Evolutionary conservation across 2,797 vertebrate species (phyloP).

Genomic region (Remorina albescens): DNA sequence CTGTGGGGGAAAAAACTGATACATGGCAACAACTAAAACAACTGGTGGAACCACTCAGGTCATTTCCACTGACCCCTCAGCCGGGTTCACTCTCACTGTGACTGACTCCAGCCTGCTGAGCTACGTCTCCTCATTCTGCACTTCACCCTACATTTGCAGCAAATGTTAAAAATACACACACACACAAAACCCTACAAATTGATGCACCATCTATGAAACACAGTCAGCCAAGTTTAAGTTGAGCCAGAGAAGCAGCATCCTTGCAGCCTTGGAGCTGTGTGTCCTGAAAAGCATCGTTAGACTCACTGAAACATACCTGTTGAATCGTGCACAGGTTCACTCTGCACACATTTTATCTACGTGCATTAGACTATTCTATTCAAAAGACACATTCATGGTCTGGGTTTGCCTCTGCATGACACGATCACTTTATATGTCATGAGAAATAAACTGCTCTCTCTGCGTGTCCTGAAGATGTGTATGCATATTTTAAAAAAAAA

Average conservation of each 20-base stretch:
- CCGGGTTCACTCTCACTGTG: not conserved
- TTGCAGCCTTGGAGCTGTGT: no score
- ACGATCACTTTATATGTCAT: not conserved
- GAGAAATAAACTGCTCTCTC: not conserved
- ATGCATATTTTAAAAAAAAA: no score
- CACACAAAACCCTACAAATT: no score
- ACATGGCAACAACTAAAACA: not conserved
- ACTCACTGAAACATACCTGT: constrained; percentile 65
- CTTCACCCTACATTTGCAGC: not conserved
- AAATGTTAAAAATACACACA: constrained; percentile 1
- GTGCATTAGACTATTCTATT: not conserved
- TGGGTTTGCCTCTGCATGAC: not conserved
- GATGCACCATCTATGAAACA: no score
- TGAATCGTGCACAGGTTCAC: constrained; percentile 52
- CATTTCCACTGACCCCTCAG: not conserved
- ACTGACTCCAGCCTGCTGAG: not conserved
- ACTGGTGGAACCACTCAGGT: not conserved
- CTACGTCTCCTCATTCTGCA: constrained; percentile 10
- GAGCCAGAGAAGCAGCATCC: no score
- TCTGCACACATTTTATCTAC: constrained; percentile 3
- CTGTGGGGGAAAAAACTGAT: not conserved
- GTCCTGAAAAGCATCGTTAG: constrained; percentile 11
- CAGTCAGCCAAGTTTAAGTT: no score
- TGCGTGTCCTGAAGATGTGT: not conserved
- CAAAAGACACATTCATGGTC: not conserved